phyloP scores from a whole-genome alignment of 2,888 invertebrate species.

The Lomographa bimaculata region DNA sequence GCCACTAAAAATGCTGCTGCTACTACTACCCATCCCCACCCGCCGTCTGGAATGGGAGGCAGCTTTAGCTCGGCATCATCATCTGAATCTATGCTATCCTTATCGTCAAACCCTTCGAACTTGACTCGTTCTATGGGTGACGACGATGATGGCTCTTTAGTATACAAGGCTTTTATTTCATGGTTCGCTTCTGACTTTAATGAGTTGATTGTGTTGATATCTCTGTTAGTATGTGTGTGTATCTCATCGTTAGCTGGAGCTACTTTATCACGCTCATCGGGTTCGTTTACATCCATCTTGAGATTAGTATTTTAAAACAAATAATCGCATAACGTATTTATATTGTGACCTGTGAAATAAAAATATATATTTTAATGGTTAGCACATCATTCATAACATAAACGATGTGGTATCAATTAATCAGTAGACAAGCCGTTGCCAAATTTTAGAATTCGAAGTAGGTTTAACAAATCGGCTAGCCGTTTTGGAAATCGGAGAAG shows the following conservation, averaged over 20 bases:
- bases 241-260: conserved; percentile 27
- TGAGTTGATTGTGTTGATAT: conserved; percentile 66
- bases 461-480: too few relatives aligned
- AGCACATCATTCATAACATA: too few relatives aligned
- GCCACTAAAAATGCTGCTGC: conserved; percentile 92
- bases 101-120: conserved; percentile 73
- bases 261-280: conserved; percentile 28
- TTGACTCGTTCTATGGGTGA: conserved; percentile 66
- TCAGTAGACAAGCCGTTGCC: too few relatives aligned
- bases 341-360: conserved; percentile 16
- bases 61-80: conserved; percentile 61
- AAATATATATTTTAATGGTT: neutral
- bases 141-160: conserved; percentile 51
- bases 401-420: too few relatives aligned
- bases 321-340: conserved; percentile 35
- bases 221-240: conserved; percentile 38
- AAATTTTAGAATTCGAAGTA: too few relatives aligned
- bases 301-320: conserved; percentile 10
- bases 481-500: too few relatives aligned
- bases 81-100: conserved; percentile 70
- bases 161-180: conserved; percentile 49
- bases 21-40: conserved; percentile 96
- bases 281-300: conserved; percentile 36
- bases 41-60: conserved; percentile 90
- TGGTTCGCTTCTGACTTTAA: conserved; percentile 56